These are phyloP conservation scores for Apogon hyalosoma DNA, from an alignment of 2,797 vertebrate species.

Conservation along the genomic window DNA sequence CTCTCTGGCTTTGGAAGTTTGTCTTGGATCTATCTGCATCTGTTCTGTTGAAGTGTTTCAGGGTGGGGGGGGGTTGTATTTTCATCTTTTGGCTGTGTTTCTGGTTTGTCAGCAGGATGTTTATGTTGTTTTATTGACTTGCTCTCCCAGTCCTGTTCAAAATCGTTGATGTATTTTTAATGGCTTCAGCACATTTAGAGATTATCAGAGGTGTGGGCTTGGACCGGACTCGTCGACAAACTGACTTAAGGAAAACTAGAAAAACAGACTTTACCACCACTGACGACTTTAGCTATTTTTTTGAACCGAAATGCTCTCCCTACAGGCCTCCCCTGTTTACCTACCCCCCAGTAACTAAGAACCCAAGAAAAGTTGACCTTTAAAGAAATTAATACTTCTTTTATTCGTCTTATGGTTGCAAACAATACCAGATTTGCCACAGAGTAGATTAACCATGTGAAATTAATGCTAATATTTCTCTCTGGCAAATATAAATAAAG, in stretches of 20 bases:
- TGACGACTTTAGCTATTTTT: not conserved
- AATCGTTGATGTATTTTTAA: slow-evolving; percentile 39
- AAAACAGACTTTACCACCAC: not conserved
- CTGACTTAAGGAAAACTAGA: not conserved
- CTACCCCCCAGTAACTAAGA: too few relatives aligned
- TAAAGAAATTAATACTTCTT: too few relatives aligned
- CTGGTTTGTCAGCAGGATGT: slow-evolving; percentile 46
- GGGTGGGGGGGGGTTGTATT: slow-evolving; percentile 16
- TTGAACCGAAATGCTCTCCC: too few relatives aligned
- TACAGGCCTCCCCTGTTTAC: too few relatives aligned
- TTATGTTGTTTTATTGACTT: slow-evolving; percentile 48
- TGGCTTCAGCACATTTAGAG: slow-evolving; percentile 24
- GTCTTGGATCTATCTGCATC: slow-evolving; percentile 66
- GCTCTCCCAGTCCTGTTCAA: slow-evolving; percentile 29
- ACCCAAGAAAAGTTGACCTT: too few relatives aligned
- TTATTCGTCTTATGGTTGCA: too few relatives aligned
- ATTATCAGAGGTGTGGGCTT: slow-evolving; percentile 42
- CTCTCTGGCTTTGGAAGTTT: slow-evolving; percentile 58
- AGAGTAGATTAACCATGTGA: too few relatives aligned
- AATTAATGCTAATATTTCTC: too few relatives aligned
- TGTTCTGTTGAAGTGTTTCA: slow-evolving; percentile 62
- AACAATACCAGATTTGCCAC: too few relatives aligned
- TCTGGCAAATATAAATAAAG: too few relatives aligned
- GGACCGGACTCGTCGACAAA: not conserved
- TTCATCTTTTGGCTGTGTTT: slow-evolving; percentile 58